These are phyloP conservation scores for Triplophysa tibetana DNA, from an alignment of 2,113 vertebrate genomes.

Conservation along the genomic window DNA sequence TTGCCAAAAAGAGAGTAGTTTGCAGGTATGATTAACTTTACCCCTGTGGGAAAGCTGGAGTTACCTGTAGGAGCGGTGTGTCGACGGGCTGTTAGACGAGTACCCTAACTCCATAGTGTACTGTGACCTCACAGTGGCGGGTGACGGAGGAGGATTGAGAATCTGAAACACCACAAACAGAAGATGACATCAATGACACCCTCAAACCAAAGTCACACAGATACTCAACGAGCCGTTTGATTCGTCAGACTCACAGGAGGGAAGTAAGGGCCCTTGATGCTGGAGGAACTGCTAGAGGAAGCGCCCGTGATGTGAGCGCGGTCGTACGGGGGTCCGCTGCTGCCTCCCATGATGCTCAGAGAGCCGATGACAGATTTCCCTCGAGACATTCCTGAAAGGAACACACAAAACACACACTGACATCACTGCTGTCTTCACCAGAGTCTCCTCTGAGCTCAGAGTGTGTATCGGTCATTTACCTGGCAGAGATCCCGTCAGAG, in stretches of 20 bases:
- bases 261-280: slow-evolving; percentile 96
- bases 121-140: slow-evolving; percentile 93
- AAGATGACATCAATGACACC: not conserved
- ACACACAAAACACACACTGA: not conserved
- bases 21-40: no score
- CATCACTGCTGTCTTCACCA: no score
- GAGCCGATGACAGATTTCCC: slow-evolving; percentile 97
- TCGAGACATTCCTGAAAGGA: slow-evolving; percentile 86
- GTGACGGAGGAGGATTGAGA: slow-evolving; percentile 96
- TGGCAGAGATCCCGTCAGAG: slow-evolving; percentile 90
- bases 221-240: not conserved
- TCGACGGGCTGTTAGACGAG: slow-evolving; percentile 96
- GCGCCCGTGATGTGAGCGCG: slow-evolving; percentile 95
- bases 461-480: slow-evolving; percentile 66
- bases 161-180: slow-evolving; percentile 73
- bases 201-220: no score
- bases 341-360: slow-evolving; percentile 95
- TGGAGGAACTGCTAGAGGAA: slow-evolving; percentile 97
- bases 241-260: slow-evolving; percentile 82
- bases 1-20: no score
- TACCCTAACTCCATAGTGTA: slow-evolving; percentile 97
- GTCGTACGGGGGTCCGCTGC: slow-evolving; percentile 93
- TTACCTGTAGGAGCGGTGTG: slow-evolving; percentile 96
- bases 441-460: no score
- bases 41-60: no score